Evolutionary conservation across 2,797 vertebrate species (phyloP).

Genomic region (Caiman crocodilus): DNA sequence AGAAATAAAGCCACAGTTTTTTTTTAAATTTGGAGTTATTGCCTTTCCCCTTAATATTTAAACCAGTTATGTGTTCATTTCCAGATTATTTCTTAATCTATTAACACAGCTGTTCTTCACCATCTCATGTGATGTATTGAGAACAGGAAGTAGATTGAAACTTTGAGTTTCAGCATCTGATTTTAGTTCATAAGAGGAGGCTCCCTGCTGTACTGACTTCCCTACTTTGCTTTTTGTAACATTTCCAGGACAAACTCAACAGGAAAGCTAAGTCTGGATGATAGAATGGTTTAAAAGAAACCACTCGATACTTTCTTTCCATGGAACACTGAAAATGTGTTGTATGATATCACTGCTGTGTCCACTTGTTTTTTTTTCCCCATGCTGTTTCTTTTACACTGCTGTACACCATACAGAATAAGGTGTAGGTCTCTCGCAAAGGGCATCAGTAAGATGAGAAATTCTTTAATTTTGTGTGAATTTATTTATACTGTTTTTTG

Average conservation of each 20-base stretch:
- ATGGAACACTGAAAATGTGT: constrained; percentile 34
- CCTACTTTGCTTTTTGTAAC: constrained; percentile 49
- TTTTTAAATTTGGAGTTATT: not conserved
- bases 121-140: not conserved
- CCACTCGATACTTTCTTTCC: constrained; percentile 49
- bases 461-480: not conserved
- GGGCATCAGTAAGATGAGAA: not conserved
- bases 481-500: not conserved
- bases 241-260: not conserved
- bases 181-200: constrained; percentile 13
- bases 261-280: constrained; percentile 3
- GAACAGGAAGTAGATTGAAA: not conserved
- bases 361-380: constrained; percentile 4
- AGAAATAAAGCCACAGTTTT: not conserved
- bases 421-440: not conserved
- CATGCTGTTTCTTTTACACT: not conserved
- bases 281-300: constrained; percentile 33
- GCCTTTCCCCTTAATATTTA: not conserved
- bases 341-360: not conserved
- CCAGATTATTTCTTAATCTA: not conserved
- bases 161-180: not conserved
- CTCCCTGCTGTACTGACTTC: not conserved
- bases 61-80: constrained; percentile 2
- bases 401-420: not conserved
- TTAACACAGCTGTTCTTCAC: not conserved